These are phyloP conservation scores for Candoia aspera DNA, from an alignment of 2,113 vertebrate genomes.

Conservation along the genomic window DNA sequence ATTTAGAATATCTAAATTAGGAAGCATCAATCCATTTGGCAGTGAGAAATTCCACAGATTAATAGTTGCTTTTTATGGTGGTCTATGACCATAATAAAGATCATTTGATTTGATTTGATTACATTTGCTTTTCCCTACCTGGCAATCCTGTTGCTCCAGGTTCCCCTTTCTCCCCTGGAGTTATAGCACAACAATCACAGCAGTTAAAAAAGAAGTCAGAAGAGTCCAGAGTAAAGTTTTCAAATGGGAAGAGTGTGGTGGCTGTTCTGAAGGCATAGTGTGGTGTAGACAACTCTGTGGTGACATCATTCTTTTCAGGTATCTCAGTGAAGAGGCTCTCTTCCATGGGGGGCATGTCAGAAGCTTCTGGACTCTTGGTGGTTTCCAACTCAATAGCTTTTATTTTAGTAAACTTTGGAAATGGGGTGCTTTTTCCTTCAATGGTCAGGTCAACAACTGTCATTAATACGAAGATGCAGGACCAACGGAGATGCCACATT, in stretches of 20 bases:
- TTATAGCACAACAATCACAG: slow-evolving; percentile 88
- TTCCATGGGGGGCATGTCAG: slow-evolving; percentile 39
- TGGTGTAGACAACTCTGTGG: neutral
- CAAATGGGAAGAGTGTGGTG: slow-evolving; percentile 72
- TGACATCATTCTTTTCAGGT: slow-evolving; percentile 12
- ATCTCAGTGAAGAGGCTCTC: slow-evolving; percentile 55
- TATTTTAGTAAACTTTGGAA: slow-evolving; percentile 82
- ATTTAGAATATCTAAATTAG: neutral
- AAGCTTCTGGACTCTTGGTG: slow-evolving; percentile 48
- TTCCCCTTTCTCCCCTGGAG: slow-evolving; percentile 78
- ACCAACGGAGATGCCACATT: slow-evolving; percentile 76
- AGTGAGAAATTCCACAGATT: neutral
- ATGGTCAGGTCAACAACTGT: slow-evolving; percentile 36
- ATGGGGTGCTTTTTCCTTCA: slow-evolving; percentile 80
- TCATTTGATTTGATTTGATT: neutral
- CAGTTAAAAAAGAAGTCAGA: slow-evolving; percentile 91
- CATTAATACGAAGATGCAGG: slow-evolving; percentile 51
- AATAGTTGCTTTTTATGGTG: neutral
- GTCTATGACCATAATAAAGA: neutral
- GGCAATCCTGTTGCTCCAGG: slow-evolving; percentile 79
- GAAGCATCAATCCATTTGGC: neutral
- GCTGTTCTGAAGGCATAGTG: slow-evolving; percentile 58
- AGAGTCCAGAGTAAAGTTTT: slow-evolving; percentile 87
- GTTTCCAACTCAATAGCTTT: slow-evolving; percentile 73
- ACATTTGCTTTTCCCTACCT: slow-evolving; percentile 73